Evolutionary conservation across 2,888 invertebrate species (phyloP), one percentile per base, ranked within the genome.

Genomic region (Crepidodera aurea): DNA sequence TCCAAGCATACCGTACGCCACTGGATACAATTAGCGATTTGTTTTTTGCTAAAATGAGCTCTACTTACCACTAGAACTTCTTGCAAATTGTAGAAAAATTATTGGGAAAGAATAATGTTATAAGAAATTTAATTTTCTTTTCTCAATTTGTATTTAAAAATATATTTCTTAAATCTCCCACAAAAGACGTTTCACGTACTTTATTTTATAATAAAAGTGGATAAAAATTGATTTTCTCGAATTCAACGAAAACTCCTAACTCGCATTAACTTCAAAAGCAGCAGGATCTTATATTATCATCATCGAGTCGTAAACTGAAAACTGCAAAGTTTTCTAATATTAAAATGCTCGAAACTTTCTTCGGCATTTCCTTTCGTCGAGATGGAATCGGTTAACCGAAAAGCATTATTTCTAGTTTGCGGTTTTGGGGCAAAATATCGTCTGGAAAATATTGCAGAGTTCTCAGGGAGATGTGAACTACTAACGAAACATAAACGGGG

Each of bases 321-420:
- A n/a, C 18, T 32, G 7, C 7, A 8, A 29, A 32, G 22, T 40
- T 53, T 5, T 12, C 15, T 13, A 37, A 51, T 51, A 51, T 51
- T 39, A 37, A 51, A 51, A 51, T 15, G 39, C 39, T 50, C 16
- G 10, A 51, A 51, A 51, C 22, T 51, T 51, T 37, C 51, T 51
- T 40, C 40, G 8, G 18, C 16, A 40, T 18, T 40, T 40, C 13
- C 34, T 34, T 34, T 34, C 34, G 34, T 13, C 13, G 32, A 51
- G 51, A 34, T 51, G 34, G 15, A 19, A 34, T 34, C 51, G 19
- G 34, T 34, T 51, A 51, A 51, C 51, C 51, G 34, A 51, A 51
- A 22, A 1, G 32, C 51, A 51, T 51, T 51, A 51, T 51, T 51
- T 10, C 51, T 34, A 51, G 34, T 51, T 51, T 51, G 34, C 18